phyloP scores from a whole-genome alignment of 2,888 invertebrate genomes.

The Polydesmus complanatus region DNA sequence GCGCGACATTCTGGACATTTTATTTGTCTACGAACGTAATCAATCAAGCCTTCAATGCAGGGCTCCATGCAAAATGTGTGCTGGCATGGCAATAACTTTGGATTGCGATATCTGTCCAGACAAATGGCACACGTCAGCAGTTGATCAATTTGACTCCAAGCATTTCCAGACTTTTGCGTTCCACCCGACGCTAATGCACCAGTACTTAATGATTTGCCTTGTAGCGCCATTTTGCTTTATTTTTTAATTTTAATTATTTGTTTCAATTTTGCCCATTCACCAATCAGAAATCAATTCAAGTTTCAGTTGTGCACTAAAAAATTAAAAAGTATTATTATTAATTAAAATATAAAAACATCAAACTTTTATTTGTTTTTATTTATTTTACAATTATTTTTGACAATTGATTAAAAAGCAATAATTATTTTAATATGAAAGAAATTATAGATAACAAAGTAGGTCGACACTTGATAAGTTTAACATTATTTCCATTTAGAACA shows the following conservation, averaged over 20 bases:
- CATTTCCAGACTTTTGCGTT: slow-evolving; percentile 13
- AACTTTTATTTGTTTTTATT: too few relatives aligned
- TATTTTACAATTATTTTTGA: too few relatives aligned
- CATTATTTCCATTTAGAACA: not conserved
- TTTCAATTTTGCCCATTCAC: too few relatives aligned
- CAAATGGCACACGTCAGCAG: slow-evolving; percentile 96
- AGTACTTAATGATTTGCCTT: not conserved
- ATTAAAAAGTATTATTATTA: too few relatives aligned
- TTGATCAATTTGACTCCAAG: slow-evolving; percentile 51
- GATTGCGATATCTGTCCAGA: slow-evolving; percentile 89
- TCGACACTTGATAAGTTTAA: not conserved
- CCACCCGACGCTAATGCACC: not conserved
- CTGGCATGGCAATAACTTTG: slow-evolving; percentile 97
- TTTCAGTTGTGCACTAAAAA: too few relatives aligned
- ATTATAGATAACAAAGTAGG: not conserved
- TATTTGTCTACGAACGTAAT: slow-evolving; percentile 86
- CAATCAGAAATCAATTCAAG: too few relatives aligned
- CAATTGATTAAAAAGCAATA: too few relatives aligned
- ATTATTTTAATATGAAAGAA: too few relatives aligned
- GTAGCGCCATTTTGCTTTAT: slow-evolving; percentile 7
- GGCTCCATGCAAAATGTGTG: slow-evolving; percentile 99
- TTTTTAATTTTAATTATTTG: not conserved
- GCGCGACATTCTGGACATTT: slow-evolving; percentile 97
- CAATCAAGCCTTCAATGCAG: slow-evolving; percentile 92
- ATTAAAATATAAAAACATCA: too few relatives aligned